A percentile compares a stretch with the other conserved stretches of the same genome.
Conservation (phyloP, 2,888 invertebrate species). For the Aethes cnicana region DNA sequence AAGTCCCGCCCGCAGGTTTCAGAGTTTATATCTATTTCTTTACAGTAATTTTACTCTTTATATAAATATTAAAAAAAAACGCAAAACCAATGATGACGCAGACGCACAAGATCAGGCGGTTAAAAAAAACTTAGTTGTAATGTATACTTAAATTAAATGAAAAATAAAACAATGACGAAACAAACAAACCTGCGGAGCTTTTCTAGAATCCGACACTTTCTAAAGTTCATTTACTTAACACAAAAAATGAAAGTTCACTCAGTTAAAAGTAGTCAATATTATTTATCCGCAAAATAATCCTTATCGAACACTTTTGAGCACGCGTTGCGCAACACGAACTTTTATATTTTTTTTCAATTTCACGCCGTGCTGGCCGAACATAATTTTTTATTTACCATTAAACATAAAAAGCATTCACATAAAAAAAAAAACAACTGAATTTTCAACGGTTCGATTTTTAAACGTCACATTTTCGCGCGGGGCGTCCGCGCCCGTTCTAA, state of each 20-base stretch:
- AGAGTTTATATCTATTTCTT: no score
- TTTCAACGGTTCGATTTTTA: conserved; percentile 31
- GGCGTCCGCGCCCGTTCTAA: conserved; percentile 39
- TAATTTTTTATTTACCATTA: conserved; percentile 41
- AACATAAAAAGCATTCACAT: conserved; percentile 39
- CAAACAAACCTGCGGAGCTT: conserved; percentile 19
- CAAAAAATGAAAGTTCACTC: conserved; percentile 17
- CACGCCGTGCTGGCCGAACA: conserved; percentile 50
- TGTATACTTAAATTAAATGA: no score
- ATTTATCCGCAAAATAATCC: conserved; percentile 46
- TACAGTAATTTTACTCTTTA: no score
- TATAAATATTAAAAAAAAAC: no score
- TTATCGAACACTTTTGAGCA: conserved; percentile 53
- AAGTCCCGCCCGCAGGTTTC: no score
- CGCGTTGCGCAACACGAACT: conserved; percentile 53
- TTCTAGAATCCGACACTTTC: conserved; percentile 6
- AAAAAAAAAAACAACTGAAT: conserved; percentile 28
- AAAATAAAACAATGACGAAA: no score
- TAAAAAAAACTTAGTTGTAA: no score
- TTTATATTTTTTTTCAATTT: conserved; percentile 66
- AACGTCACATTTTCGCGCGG: conserved; percentile 58
- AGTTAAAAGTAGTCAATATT: conserved; percentile 32
- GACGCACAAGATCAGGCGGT: no score
- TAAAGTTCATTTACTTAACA: conserved; percentile 14
- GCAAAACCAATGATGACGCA: no score